phyloP scores from a whole-genome alignment of 2,888 invertebrate species.

The Rhorus exstirpatorius region DNA sequence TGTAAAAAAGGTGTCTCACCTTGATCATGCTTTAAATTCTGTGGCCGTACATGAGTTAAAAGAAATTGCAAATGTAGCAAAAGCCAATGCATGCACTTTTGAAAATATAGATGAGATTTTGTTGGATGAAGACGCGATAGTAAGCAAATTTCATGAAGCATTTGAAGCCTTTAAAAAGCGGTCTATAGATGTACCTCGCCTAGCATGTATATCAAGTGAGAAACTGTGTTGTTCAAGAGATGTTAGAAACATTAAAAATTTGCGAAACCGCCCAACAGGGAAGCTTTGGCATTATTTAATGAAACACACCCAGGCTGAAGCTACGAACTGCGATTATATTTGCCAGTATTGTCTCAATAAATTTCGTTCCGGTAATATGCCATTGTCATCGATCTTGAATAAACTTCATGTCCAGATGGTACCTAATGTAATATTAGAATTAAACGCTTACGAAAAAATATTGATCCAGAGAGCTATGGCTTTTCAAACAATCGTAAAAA shows the following conservation, averaged over 20 bases:
- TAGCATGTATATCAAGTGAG: conserved; percentile 70
- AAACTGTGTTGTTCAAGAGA: conserved; percentile 69
- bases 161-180: conserved; percentile 63
- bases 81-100: not conserved
- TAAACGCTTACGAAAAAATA: conserved; percentile 75
- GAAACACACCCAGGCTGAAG: conserved; percentile 25
- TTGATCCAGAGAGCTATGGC: conserved; percentile 80
- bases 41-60: too few species aligned
- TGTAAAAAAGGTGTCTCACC: conserved; percentile 12
- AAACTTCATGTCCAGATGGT: conserved; percentile 57
- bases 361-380: conserved; percentile 72
- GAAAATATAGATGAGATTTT: conserved; percentile 45
- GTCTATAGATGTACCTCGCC: conserved; percentile 64
- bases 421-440: conserved; percentile 67
- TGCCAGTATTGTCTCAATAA: conserved; percentile 68
- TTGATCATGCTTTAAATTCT: conserved; percentile 64
- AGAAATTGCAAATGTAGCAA: conserved; percentile 18
- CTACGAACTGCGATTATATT: conserved; percentile 24
- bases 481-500: conserved; percentile 77
- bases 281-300: conserved; percentile 58
- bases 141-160: conserved; percentile 50
- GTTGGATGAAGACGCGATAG: conserved; percentile 65
- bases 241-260: conserved; percentile 50
- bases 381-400: conserved; percentile 75
- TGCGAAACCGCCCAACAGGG: conserved; percentile 64